These are phyloP conservation scores for Hoplias malabaricus DNA, from an alignment of 2,113 vertebrate species.

Conservation along the genomic window DNA sequence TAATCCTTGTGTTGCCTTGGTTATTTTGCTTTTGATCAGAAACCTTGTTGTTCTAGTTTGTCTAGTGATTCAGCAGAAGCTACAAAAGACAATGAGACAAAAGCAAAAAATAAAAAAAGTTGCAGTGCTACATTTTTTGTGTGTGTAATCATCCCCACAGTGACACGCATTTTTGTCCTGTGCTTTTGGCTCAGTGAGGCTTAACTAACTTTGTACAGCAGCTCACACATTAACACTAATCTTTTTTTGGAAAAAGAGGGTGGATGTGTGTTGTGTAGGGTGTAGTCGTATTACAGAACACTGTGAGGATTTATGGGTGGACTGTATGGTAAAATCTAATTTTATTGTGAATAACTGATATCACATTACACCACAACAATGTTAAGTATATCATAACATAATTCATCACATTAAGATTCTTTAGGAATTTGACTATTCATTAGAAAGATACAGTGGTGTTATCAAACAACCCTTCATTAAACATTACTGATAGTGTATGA, in stretches of 20 bases:
- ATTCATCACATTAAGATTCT: no score
- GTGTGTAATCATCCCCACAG: no score
- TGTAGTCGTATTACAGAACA: neutral
- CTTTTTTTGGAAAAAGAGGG: neutral
- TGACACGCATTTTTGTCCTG: neutral
- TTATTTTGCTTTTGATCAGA: neutral
- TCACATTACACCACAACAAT: no score
- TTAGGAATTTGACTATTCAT: no score
- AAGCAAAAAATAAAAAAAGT: neutral
- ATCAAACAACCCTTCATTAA: no score
- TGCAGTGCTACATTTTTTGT: slow-evolving; percentile 15
- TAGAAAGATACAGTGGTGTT: no score
- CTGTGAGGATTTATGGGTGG: no score
- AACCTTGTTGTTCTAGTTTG: neutral
- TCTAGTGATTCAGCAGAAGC: neutral
- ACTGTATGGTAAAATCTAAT: no score
- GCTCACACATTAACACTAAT: neutral
- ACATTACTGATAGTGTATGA: no score
- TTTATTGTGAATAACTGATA: no score
- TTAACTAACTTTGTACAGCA: neutral
- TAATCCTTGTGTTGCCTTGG: neutral
- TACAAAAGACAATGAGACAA: neutral
- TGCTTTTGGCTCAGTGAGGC: neutral
- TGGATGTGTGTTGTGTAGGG: neutral
- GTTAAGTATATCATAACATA: no score